phyloP scores from a whole-genome alignment of 2,113 vertebrate species.

The Pelecanoides urinatrix region DNA sequence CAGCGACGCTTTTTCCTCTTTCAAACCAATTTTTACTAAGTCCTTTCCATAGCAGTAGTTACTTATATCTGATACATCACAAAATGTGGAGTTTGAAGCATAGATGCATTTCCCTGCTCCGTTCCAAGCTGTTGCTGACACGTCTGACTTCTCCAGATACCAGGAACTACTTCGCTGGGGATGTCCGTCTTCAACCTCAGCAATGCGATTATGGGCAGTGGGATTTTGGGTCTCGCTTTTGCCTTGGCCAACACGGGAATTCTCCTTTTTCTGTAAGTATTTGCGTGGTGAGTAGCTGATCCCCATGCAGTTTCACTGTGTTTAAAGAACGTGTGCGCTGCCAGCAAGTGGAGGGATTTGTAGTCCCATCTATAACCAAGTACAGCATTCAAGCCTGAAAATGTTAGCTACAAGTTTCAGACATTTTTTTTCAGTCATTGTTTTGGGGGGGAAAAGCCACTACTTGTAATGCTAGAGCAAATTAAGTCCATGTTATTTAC shows the following conservation, averaged over 20 bases:
- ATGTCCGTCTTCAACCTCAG: constrained; percentile 83
- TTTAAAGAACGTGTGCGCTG: not conserved
- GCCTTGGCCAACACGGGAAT: constrained; percentile 83
- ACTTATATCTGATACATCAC: not conserved
- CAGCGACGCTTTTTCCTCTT: fast-evolving
- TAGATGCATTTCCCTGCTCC: not conserved
- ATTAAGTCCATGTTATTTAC: not conserved
- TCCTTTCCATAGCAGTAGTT: not conserved
- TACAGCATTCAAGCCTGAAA: not conserved
- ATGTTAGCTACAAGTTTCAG: not conserved
- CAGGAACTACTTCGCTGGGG: constrained; percentile 76
- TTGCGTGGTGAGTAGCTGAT: not conserved
- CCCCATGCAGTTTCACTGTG: not conserved
- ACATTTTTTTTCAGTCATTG: not conserved
- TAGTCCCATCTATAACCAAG: not conserved
- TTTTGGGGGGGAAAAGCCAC: fast-evolving
- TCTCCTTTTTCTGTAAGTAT: constrained; percentile 80
- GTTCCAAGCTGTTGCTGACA: not conserved
- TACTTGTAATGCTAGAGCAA: not conserved
- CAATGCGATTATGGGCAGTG: constrained; percentile 84
- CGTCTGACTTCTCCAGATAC: constrained; percentile 56
- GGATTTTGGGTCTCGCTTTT: constrained; percentile 80
- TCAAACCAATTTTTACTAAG: not conserved
- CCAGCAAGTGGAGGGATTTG: not conserved
- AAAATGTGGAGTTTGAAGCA: not conserved